phyloP scores from a whole-genome alignment of 2,888 invertebrate species.

The Coremacera marginata region DNA sequence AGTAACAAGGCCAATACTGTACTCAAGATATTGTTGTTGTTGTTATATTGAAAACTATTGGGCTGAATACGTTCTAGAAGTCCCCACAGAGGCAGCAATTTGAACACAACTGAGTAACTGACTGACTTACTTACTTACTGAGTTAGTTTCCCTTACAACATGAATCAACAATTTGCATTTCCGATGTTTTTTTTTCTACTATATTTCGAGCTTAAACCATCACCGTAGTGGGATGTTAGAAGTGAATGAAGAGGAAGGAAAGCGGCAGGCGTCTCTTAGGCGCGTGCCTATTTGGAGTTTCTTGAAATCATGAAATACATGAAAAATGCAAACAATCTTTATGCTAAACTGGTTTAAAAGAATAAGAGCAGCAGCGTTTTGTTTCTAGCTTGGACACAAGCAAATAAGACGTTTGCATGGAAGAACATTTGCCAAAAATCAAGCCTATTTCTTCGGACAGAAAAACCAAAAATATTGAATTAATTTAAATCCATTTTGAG shows the following conservation, averaged over 20 bases:
- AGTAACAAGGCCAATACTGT: constrained; percentile 15
- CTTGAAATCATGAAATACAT: not conserved
- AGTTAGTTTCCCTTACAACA: constrained; percentile 5
- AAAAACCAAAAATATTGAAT: constrained; percentile 3
- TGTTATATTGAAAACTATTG: not conserved
- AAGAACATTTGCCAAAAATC: not conserved
- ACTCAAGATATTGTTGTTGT: not conserved
- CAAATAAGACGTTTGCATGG: not conserved
- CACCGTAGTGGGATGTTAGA: not conserved
- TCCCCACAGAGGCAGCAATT: not conserved
- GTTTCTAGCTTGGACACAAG: not conserved
- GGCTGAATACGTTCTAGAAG: not conserved
- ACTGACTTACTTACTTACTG: not conserved
- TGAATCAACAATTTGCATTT: constrained; percentile 37
- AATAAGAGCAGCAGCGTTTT: not conserved
- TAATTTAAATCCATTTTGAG: constrained; percentile 10
- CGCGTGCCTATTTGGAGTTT: not conserved
- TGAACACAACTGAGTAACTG: constrained; percentile 15
- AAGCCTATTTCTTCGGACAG: constrained; percentile 27
- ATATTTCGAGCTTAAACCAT: not conserved
- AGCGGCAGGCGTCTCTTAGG: not conserved
- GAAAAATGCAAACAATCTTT: constrained; percentile 26
- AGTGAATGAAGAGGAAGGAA: not conserved
- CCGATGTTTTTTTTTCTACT: not conserved
- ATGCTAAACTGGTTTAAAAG: constrained; percentile 16